phyloP scores from a whole-genome alignment of 2,113 vertebrate species.

The Callospermophilus lateralis region DNA sequence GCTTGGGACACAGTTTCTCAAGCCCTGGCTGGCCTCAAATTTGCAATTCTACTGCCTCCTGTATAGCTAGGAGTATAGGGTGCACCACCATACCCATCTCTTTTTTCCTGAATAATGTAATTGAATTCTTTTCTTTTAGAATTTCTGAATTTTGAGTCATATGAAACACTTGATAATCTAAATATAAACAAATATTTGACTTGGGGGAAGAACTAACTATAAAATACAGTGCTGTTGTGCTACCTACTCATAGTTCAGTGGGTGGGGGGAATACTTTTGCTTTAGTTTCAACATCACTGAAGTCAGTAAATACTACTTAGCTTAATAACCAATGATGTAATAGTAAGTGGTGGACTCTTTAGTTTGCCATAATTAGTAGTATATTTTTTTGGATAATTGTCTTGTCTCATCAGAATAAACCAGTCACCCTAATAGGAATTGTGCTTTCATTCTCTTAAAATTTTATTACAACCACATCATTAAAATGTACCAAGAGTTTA shows the following conservation, averaged over 20 bases:
- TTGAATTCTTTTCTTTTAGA: neutral
- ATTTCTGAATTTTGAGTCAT: neutral
- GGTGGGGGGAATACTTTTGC: neutral
- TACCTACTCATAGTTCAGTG: neutral
- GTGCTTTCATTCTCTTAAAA: constrained; percentile 48
- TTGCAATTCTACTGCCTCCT: no score
- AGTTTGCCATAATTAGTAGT: neutral
- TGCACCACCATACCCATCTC: no score
- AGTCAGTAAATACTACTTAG: neutral
- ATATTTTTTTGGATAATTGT: neutral
- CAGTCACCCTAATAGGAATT: neutral
- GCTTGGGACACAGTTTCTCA: no score
- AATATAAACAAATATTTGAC: neutral
- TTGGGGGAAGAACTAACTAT: neutral
- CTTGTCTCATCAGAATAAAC: constrained; percentile 12
- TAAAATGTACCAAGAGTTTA: constrained; percentile 6
- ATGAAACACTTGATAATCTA: neutral
- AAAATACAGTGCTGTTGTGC: neutral
- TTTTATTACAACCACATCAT: neutral
- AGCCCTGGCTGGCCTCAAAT: no score
- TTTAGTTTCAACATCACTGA: neutral
- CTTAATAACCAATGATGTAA: neutral
- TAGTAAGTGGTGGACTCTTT: neutral
- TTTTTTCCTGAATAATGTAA: neutral
- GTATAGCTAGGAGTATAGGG: no score